A percentile compares a stretch with the other conserved stretches of the same genome.
phyloP scores from a whole-genome alignment of 2,113 vertebrate genomes.

The Corapipo altera region DNA sequence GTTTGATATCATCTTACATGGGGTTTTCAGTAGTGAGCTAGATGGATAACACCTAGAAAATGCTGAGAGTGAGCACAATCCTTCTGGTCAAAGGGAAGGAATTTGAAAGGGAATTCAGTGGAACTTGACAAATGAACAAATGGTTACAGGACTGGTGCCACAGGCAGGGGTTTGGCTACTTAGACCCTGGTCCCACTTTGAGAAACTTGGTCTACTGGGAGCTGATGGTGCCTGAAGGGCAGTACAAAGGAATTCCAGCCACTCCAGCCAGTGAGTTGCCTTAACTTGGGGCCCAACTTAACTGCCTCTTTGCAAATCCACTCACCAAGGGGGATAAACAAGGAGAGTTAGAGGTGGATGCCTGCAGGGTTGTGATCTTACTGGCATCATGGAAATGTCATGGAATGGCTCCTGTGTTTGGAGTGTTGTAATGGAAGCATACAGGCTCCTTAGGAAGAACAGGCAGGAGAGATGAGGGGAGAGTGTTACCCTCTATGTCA shows the following conservation, averaged over 20 bases:
- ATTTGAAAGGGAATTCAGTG: background rate
- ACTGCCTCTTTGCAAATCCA: background rate
- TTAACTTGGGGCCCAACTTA: background rate
- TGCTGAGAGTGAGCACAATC: background rate
- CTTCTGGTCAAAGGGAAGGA: background rate
- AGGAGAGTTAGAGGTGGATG: background rate
- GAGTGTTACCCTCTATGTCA: background rate
- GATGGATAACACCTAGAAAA: background rate
- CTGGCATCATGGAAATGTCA: background rate
- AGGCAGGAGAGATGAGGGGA: background rate
- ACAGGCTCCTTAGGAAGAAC: background rate
- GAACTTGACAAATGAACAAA: background rate
- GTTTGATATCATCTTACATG: background rate
- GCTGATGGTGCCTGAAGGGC: background rate
- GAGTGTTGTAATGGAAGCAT: background rate
- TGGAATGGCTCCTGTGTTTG: background rate
- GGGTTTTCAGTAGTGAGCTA: background rate
- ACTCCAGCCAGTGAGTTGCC: background rate
- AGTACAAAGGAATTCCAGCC: background rate
- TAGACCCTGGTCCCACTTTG: background rate
- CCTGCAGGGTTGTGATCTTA: background rate
- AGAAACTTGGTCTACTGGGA: background rate
- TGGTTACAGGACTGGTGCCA: background rate
- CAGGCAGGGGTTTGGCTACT: background rate
- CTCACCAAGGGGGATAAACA: background rate